Base-by-base conservation (phyloP, 2,888 invertebrate species). In the Andrena praecox region DNA sequence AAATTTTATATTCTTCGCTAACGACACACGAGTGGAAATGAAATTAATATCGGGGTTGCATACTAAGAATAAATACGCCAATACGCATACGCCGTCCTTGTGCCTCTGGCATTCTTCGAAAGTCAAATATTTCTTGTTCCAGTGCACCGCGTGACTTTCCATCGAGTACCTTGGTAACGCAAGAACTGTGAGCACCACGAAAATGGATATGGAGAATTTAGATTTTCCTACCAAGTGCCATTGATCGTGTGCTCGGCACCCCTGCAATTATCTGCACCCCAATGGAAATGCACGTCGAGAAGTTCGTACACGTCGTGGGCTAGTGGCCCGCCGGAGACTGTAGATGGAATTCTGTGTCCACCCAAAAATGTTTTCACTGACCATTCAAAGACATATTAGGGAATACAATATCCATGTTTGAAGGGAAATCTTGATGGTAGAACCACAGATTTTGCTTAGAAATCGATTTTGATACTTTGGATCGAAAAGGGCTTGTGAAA, bases 211-310 rank as follows among this genome's bases (percentile, higher is more conserved):
- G 6, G 5, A 5, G 20, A 24, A 10, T 52, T 64, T 10, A 20
- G 10, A 48, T 52, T 20, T 5, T 52, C 16, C 80, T 78, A 92
- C 93, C 91, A 92, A 50, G 91, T 90, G 42, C 89, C 87, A 75
- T 93, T 91, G 56, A 93, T 87, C 3, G 88, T 90, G 52, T 93
- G 93, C 52, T 92, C 92, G 2, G 92, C 90, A 0, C 93, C 93
- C 20, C 79, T 81, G 67, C 91, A 91, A 78, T 93, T 82, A 2
- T 90, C 86, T 59, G 88, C 81, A 2, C 92, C 90, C 93, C 93
- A 93, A 56, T 91, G 92, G 77, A 93, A 93, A 59, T 93, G 91
- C 0, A 82, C 83, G 0, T 89, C 71, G 4, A 66, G 2, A 52
- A 92, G 89, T 77, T 92, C 92, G 56, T 91, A 93, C 0, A 86